Base-by-base conservation (phyloP, 2,888 invertebrate genomes). In the Rotaria sp. region DNA sequence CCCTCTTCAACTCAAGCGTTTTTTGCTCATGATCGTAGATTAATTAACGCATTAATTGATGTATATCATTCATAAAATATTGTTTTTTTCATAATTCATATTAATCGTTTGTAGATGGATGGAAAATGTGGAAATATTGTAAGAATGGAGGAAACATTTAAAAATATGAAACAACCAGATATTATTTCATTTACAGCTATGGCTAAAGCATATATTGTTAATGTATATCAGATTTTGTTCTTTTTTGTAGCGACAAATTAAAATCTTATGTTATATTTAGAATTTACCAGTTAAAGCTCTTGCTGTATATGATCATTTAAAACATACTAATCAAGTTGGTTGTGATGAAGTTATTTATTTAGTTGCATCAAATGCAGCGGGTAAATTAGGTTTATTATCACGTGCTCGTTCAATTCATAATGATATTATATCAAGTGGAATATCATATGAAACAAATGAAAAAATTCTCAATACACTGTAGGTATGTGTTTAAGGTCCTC, bases 361-460 rank as follows among this genome's bases (percentile, higher is more conserved):
- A 35, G 67, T 67, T 30, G 67, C 67, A 35, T 30, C 35, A 10
- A 67, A 67, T 67, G 67, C 67, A 67, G 67, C 67, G 38, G 67
- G 67, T 35, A 67, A 67, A 67, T 67, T 67, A 35, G 67, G 67
- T 67, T 21, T 67, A 67, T 21, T 35, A 67, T 67, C 67, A 21
- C 67, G 67, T 35, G 67, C 67, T 38, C 67, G 67, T 67, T 67
- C 67, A 30, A 67, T 67, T 35, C 67, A 67, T 67, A 35, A 67
- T 21, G 67, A 67, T 67, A 35, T 67, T 21, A 67, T 21, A 18
- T 0, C 67, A 18, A 67, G 67, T 67, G 67, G 67, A 21, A 67
- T 67, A 30, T 11, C 35, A 4, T 67, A 67, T 67, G 67, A 67
- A 67, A 38, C 13, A 67, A 67, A 67, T 67, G 67, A 67, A 35